phyloP scores from a whole-genome alignment of 1,140 invertebrate genomes.

The Cephus cinctus region DNA sequence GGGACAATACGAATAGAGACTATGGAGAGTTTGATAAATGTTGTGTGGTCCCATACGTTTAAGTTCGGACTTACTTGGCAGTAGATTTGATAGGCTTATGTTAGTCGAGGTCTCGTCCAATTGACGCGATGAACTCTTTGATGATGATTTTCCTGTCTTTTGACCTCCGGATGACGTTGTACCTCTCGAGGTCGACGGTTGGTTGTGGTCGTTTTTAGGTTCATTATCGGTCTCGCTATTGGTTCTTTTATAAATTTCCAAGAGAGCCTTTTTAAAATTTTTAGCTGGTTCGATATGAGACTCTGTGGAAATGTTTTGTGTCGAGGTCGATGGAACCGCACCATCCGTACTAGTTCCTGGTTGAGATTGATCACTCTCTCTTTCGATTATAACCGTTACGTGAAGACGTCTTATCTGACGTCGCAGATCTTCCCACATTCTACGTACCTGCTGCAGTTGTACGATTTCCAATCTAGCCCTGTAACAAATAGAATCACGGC shows the following conservation, averaged over 20 bases:
- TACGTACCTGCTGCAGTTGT: slow-evolving; percentile 62
- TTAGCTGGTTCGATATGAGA: slow-evolving; percentile 24
- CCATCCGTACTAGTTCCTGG: slow-evolving; percentile 17
- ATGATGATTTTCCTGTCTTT: neutral
- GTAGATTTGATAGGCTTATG: slow-evolving; percentile 23
- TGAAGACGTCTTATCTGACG: slow-evolving; percentile 60
- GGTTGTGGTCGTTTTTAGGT: neutral
- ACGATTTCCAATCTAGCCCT: slow-evolving; percentile 49
- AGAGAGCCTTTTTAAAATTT: slow-evolving; percentile 34
- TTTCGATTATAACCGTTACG: slow-evolving; percentile 46
- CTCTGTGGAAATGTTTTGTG: slow-evolving; percentile 10
- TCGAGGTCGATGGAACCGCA: slow-evolving; percentile 18
- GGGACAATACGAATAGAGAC: slow-evolving; percentile 10
- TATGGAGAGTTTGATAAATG: slow-evolving; percentile 17
- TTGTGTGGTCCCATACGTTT: slow-evolving; percentile 19
- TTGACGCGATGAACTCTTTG: neutral
- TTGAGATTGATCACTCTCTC: slow-evolving; percentile 20
- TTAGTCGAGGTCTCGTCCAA: slow-evolving; percentile 16
- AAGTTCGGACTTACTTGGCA: slow-evolving; percentile 27
- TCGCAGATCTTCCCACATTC: slow-evolving; percentile 65
- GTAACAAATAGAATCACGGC: slow-evolving; percentile 17
- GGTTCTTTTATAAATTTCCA: slow-evolving; percentile 35
- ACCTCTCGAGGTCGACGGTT: slow-evolving; percentile 9
- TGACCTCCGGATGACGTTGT: neutral
- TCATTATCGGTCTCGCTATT: slow-evolving; percentile 18